Base-by-base conservation (phyloP, 1,140 invertebrate species). In the Drosophila ogumai region DNA sequence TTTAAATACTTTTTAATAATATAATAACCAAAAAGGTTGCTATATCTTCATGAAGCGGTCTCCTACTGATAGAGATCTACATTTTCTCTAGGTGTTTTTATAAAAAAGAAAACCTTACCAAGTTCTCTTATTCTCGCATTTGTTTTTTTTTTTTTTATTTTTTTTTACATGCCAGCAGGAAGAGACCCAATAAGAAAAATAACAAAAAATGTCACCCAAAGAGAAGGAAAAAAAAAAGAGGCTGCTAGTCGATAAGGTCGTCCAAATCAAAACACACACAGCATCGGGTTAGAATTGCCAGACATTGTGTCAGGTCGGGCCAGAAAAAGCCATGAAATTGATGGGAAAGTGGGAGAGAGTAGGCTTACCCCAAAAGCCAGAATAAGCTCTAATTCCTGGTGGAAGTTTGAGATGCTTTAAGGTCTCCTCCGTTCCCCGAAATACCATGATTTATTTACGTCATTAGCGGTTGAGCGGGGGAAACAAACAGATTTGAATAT, bases 161-260 rank as follows among this genome's bases (percentile, higher is more conserved):
- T 36, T 32, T 41, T 49, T 46, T 46, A 44, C 36, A 41, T 17
- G 43, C 22, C 44, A 31, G 69, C 25, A 41, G 40, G 9, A 34
- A 50, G 15, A 60, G 71, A 40, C 19, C 43, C 22, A 71, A 17
- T 46, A 74, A 38, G 49, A 36, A 54, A 73, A 72, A 36, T 32
- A 54, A 80, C 43, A 36, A 46, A 77, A 81, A 81, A 84, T 80
- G 77, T 80, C 65, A 63, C 54, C 49, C 40, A 73, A 81, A 54
- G 38, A 52, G 41, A 1, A 52, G 28, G 43, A 67, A 49, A 49
- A 64, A 49, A 64, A 59, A 38, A 59, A 65, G 46, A 64, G 79
- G 66, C 50, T 85, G 66, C 65, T 81, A 74, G 76, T 85, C 81
- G 81, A 84, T 84, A 84, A 85, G 73, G 81, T 85, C 69, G 81